Base-by-base conservation (phyloP, 2,797 vertebrate species). In the Karalla daura region DNA sequence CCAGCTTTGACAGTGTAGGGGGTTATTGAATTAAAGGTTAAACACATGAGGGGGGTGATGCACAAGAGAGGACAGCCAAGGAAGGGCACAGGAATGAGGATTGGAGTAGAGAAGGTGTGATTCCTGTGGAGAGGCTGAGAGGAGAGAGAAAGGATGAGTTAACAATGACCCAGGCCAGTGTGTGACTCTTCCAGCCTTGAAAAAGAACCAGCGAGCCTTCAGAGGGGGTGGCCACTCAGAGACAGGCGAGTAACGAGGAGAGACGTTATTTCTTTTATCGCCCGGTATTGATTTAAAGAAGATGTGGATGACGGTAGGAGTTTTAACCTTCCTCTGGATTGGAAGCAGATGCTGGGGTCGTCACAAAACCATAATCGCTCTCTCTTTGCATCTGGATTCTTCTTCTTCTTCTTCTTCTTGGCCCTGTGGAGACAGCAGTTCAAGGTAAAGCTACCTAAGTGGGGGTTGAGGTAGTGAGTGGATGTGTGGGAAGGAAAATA, bases 281-380 rank as follows among this genome's bases (percentile, higher is more conserved):
- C 53, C 50, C 55, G 33, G 50, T 36, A 60, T 64, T 79, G 58
- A 79, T 63, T 90, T 71, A 84, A 82, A 82, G 69, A 90, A 78
- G 79, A 88, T 86, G 71, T 91, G 72, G 55, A 86, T 65, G 53
- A 60, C 68, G 63, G 81, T 80, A 70, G 78, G n/a, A n/a, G n/a
- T n/a, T n/a, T 87, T 89, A 88, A 84, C 14, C 52, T 23, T 70
- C 86, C 68, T 74, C 72, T 81, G 84, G 89, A 94, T 92, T 91
- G 86, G 81, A 92, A 91, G 82, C 90, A 94, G 91, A 93, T 94
- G 89, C 90, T 78, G 76, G 73, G n/a, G 87, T 91, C 78, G 78
- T 91, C 78, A 84, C 92, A 82, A 85, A 88, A 78, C 76, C 80
- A 87, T 90, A 91, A 86, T 86, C 73, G 41, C 75, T 63, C 63